These are phyloP conservation scores for Gortyna flavago DNA, from an alignment of 2,888 invertebrate genomes.

Conservation along the genomic window DNA sequence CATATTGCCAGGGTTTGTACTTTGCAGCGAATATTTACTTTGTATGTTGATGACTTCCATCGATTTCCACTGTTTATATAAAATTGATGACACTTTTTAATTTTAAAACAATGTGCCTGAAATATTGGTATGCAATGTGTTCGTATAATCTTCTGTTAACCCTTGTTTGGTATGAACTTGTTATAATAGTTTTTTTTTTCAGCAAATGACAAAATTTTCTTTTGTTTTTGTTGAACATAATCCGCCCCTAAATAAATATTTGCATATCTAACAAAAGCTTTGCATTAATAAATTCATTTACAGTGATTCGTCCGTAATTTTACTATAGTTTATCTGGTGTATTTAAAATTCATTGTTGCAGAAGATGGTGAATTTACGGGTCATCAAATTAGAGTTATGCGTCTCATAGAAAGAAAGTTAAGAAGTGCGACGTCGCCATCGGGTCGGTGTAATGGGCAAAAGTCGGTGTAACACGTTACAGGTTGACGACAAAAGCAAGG, in stretches of 20 bases:
- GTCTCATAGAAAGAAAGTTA: background rate
- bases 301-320: background rate
- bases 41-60: constrained; percentile 39
- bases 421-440: background rate
- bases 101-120: background rate
- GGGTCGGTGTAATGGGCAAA: constrained; percentile 8
- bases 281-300: constrained; percentile 7
- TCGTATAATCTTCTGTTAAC: background rate
- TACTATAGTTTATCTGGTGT: background rate
- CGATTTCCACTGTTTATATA: constrained; percentile 1
- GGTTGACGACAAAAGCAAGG: constrained; percentile 43
- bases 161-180: background rate
- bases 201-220: background rate
- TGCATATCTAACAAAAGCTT: background rate
- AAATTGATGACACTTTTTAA: constrained; percentile 1
- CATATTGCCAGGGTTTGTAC: constrained; percentile 42
- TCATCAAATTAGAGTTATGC: constrained; percentile 7
- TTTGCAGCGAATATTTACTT: constrained; percentile 30
- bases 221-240: background rate
- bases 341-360: constrained; percentile 8
- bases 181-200: constrained; percentile 6
- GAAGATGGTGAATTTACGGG: background rate
- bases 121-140: background rate
- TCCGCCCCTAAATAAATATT: background rate
- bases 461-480: constrained; percentile 14